Evolutionary conservation across 2,113 vertebrate species (phyloP).

Genomic region (Calonectris borealis): DNA sequence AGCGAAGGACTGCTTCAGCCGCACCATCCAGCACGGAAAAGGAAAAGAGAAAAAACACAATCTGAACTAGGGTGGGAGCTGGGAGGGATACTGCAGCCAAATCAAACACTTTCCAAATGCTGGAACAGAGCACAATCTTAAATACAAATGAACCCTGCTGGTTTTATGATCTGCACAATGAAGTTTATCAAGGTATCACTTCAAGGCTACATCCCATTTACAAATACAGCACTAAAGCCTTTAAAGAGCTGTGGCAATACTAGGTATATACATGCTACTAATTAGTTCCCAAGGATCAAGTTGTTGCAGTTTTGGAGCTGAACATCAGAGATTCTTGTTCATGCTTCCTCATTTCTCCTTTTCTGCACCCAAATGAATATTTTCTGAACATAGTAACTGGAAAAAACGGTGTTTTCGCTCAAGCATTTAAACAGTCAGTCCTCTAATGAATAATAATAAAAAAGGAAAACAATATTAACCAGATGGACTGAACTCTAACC

Average conservation of each 20-base stretch:
- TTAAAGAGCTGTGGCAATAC: background rate
- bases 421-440: constrained; percentile 38
- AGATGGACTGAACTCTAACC: constrained; percentile 21
- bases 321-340: constrained; percentile 1
- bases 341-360: constrained; percentile 9
- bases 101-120: constrained; percentile 45
- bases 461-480: constrained; percentile 12
- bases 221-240: background rate
- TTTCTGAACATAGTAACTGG: constrained; percentile 45
- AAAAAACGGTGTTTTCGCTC: background rate
- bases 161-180: constrained; percentile 35
- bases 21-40: background rate
- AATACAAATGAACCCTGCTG: constrained; percentile 37
- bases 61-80: background rate
- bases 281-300: background rate
- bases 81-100: constrained; percentile 21
- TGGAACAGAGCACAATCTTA: constrained; percentile 14
- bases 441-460: constrained; percentile 45
- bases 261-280: background rate
- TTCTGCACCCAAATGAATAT: constrained; percentile 13
- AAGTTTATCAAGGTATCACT: constrained; percentile 28
- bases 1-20: background rate
- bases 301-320: background rate
- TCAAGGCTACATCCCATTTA: constrained; percentile 16
- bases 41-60: constrained; percentile 15